A percentile compares a stretch with the other conserved stretches of the same genome.
Conservation (phyloP, 37 sponge, comb jelly and placozoan genomes). For the Haliclona indistincta region DNA sequence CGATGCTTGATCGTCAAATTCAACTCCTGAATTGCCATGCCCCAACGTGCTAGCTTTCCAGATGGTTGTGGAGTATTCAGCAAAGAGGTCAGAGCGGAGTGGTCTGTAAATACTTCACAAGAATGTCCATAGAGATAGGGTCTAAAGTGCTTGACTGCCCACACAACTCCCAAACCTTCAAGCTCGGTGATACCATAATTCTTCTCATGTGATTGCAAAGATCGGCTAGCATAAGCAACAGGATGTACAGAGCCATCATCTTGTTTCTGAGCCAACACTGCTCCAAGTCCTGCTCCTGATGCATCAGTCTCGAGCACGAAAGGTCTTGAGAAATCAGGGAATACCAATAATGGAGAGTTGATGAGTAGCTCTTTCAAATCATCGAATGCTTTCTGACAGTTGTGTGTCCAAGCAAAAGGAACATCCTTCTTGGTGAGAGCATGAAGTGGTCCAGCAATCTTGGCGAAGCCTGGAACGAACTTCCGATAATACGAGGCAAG, state of each 20-base stretch:
- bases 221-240: constrained; percentile 49
- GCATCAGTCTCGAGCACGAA: constrained; percentile 51
- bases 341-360: constrained; percentile 23
- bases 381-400: constrained; percentile 6
- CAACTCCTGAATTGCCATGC: constrained; percentile 2
- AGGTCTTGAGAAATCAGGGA: constrained; percentile 30
- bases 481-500: constrained; percentile 24
- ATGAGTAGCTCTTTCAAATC: constrained; percentile 3
- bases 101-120: constrained; percentile 38
- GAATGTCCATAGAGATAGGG: constrained; percentile 42
- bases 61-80: constrained; percentile 9
- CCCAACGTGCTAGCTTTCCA: constrained; percentile 18
- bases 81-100: constrained; percentile 18
- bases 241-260: constrained; percentile 23
- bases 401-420: constrained; percentile 1
- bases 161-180: constrained; percentile 49
- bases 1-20: constrained; percentile 23
- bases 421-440: background rate
- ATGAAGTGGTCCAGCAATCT: constrained; percentile 20
- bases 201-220: constrained; percentile 19
- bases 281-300: constrained; percentile 35
- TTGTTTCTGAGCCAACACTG: constrained; percentile 40
- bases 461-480: constrained; percentile 29
- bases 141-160: constrained; percentile 44
- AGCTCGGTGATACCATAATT: constrained; percentile 49